Base-by-base conservation (phyloP, 2,888 invertebrate genomes). In the Pyralis farinalis region DNA sequence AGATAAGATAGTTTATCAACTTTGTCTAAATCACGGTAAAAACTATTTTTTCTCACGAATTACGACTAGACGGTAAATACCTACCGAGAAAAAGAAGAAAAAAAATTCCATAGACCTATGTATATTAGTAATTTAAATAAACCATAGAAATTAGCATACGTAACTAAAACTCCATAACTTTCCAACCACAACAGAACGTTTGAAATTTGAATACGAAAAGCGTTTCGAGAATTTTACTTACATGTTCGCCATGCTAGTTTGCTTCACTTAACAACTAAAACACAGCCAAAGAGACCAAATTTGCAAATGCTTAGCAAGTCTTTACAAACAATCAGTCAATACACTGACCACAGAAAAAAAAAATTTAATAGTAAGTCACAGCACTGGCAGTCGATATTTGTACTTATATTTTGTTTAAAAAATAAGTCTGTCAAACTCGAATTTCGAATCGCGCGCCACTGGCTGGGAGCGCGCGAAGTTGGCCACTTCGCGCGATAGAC, bases 191-290 rank as follows among this genome's bases (percentile, higher is more conserved):
- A 34, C 37, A 44, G 10, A 11, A 39, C 42, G 3, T 10, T 7
- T 9, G 16, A 3, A 31, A 37, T 37, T 37, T 31, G 1, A 37
- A 35, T 28, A 28, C 27, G 34, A 37, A 48, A 44, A 37, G 34
- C 12, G 42, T 44, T 29, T 34, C 44, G 46, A 33, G 51, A 64
- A 40, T 53, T 55, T 49, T 55, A 67, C 73, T 76, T 58, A 76
- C 76, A 54, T 66, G 49, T 65, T 67, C 50, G 56, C 61, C 74
- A 74, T 75, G 55, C 51, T 57, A 52, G 58, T 56, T 60, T 53
- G 55, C 58, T 51, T 54, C 47, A 63, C 51, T 51, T 65, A 55
- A 42, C n/a, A 58, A 63, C 54, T 58, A 51, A 21, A 62, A 46
- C 60, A 65, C 64, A 59, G 51, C 49, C 50, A 49, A 51, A 53